A percentile compares a stretch with the other conserved stretches of the same genome.
These are phyloP conservation scores for Eupithecia subfuscata DNA, from an alignment of 2,888 invertebrate genomes.

Conservation along the genomic window DNA sequence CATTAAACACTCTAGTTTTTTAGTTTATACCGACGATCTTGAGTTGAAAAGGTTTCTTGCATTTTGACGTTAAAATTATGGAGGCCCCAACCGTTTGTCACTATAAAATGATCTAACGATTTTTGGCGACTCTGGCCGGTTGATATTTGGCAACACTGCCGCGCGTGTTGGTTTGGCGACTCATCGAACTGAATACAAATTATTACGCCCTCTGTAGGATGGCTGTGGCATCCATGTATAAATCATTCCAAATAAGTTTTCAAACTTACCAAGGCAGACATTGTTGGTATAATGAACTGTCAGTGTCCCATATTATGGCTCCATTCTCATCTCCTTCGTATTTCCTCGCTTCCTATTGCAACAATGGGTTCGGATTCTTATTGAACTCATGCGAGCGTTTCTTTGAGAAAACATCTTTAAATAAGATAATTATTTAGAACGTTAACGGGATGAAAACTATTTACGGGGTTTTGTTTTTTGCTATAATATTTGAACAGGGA, in stretches of 20 bases:
- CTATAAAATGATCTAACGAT: background rate
- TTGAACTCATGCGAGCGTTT: slow-evolving; percentile 14
- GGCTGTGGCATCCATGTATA: background rate
- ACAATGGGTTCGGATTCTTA: slow-evolving; percentile 26
- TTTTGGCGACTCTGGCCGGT: background rate
- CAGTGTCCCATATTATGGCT: slow-evolving; percentile 18
- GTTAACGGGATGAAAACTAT: slow-evolving; percentile 1
- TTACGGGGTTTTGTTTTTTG: background rate
- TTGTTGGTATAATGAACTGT: background rate
- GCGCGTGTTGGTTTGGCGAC: background rate
- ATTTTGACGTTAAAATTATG: too few species aligned
- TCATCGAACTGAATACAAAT: background rate
- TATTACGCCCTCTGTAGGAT: background rate
- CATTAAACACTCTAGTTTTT: too few species aligned
- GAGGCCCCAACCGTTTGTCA: too few species aligned
- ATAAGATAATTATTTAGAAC: background rate
- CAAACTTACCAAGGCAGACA: background rate
- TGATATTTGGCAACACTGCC: background rate
- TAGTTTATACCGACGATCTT: too few species aligned
- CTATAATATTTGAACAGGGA: too few species aligned
- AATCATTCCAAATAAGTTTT: slow-evolving; percentile 1
- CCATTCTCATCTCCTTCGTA: slow-evolving; percentile 22
- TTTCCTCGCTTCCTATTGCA: slow-evolving; percentile 26
- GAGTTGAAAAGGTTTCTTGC: too few species aligned
- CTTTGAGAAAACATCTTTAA: background rate